Conservation (phyloP, 1,140 invertebrate species). For the Diplogasteroides magnus region DNA sequence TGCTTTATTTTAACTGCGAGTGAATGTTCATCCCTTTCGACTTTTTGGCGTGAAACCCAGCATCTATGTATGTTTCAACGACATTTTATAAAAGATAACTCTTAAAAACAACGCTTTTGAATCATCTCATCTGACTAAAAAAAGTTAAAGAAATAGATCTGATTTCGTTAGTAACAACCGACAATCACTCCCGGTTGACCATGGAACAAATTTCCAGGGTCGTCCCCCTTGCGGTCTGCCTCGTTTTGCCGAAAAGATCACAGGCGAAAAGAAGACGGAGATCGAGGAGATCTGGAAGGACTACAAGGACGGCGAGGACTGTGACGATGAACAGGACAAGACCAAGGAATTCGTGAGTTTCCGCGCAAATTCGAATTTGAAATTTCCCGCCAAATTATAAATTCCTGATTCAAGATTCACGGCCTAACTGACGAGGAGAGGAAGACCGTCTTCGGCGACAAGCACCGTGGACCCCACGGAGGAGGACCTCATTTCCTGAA, state of each 20-base stretch:
- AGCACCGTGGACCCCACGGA: background rate
- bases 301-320: background rate
- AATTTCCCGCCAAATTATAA: background rate
- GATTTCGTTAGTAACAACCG: too few relatives aligned
- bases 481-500: background rate
- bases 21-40: too few relatives aligned
- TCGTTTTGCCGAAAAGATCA: background rate
- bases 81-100: too few relatives aligned
- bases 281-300: background rate
- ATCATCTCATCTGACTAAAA: too few relatives aligned
- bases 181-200: too few relatives aligned
- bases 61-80: too few relatives aligned
- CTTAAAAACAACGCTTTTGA: too few relatives aligned
- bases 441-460: background rate
- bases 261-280: background rate
- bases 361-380: background rate
- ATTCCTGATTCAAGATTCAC: too few relatives aligned
- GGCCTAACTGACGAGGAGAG: background rate
- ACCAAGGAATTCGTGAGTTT: background rate
- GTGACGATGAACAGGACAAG: background rate
- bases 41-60: too few relatives aligned
- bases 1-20: too few relatives aligned
- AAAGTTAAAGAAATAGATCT: too few relatives aligned
- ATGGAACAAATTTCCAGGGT: background rate
- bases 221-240: background rate